Evolutionary conservation across 2,888 invertebrate species (phyloP).

Genomic region (Synergus japonicus): DNA sequence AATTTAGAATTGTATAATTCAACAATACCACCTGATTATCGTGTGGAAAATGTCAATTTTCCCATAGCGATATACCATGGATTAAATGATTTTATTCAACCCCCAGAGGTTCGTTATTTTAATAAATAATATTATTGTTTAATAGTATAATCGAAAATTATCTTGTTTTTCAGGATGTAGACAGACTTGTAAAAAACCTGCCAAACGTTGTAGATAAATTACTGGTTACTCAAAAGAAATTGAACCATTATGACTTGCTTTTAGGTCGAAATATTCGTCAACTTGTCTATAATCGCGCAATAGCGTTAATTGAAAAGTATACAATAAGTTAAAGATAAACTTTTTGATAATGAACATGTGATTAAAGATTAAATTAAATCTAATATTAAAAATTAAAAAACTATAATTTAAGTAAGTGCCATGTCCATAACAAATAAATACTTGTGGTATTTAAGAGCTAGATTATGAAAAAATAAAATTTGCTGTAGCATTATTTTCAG

Average conservation of each 20-base stretch:
- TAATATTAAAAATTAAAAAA: too few relatives aligned
- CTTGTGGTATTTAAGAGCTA: too few relatives aligned
- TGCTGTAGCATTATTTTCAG: too few relatives aligned
- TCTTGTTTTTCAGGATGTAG: slow-evolving; percentile 24
- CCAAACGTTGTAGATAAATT: slow-evolving; percentile 13
- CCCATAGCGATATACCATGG: slow-evolving; percentile 78
- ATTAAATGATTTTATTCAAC: slow-evolving; percentile 78
- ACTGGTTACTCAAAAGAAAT: neutral
- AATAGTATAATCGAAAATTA: neutral
- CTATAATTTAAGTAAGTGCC: too few relatives aligned
- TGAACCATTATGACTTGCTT: slow-evolving; percentile 40
- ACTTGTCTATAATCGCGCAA: slow-evolving; percentile 5
- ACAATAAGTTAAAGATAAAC: too few relatives aligned
- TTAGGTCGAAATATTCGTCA: neutral
- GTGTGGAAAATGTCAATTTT: slow-evolving; percentile 75
- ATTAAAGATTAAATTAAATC: too few relatives aligned
- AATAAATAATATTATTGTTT: neutral
- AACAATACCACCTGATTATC: slow-evolving; percentile 75
- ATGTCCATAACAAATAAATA: too few relatives aligned
- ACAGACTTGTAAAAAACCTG: neutral
- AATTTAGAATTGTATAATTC: slow-evolving; percentile 70
- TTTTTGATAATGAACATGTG: too few relatives aligned
- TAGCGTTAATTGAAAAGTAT: too few relatives aligned
- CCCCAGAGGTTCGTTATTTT: neutral
- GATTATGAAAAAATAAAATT: too few relatives aligned